Percentiles rank a stretch among this genome's conserved stretches.
These are phyloP conservation scores for Orchestes rusci DNA, from an alignment of 2,888 invertebrate genomes.

Conservation along the genomic window DNA sequence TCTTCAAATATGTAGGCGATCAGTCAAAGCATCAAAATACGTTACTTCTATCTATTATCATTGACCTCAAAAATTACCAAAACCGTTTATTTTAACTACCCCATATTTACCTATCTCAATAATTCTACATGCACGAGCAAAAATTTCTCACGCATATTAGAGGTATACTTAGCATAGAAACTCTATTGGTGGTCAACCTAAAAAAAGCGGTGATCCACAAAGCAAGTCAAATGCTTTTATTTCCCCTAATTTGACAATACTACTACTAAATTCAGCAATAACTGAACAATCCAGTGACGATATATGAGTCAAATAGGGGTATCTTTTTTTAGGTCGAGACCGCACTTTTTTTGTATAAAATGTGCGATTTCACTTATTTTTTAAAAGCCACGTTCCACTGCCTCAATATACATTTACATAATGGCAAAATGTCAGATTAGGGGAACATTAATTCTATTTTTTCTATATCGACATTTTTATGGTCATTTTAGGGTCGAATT, in stretches of 20 bases:
- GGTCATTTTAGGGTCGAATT: constrained; percentile 23
- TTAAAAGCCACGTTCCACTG: constrained; percentile 13
- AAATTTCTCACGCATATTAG: constrained; percentile 19
- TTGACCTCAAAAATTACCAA: no score
- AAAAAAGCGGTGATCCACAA: constrained; percentile 10
- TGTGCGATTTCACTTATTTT: constrained; percentile 18
- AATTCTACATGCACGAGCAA: constrained; percentile 8
- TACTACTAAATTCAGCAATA: constrained; percentile 6
- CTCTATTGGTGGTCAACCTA: not conserved
- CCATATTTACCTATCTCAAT: no score
- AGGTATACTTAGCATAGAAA: not conserved
- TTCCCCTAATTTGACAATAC: constrained; percentile 21
- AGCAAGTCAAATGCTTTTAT: constrained; percentile 7
- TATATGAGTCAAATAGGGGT: constrained; percentile 19
- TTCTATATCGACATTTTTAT: constrained; percentile 23
- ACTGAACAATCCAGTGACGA: constrained; percentile 14
- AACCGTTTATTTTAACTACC: no score
- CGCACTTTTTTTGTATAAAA: constrained; percentile 9
- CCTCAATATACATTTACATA: constrained; percentile 21
- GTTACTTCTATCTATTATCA: no score
- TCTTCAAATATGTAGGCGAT: no score
- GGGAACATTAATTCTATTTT: constrained; percentile 24
- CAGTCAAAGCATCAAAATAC: no score
- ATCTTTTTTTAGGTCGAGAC: constrained; percentile 6
- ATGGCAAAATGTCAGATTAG: constrained; percentile 23